Conservation (phyloP, 2,797 vertebrate species). For the Gallinago stenura region DNA sequence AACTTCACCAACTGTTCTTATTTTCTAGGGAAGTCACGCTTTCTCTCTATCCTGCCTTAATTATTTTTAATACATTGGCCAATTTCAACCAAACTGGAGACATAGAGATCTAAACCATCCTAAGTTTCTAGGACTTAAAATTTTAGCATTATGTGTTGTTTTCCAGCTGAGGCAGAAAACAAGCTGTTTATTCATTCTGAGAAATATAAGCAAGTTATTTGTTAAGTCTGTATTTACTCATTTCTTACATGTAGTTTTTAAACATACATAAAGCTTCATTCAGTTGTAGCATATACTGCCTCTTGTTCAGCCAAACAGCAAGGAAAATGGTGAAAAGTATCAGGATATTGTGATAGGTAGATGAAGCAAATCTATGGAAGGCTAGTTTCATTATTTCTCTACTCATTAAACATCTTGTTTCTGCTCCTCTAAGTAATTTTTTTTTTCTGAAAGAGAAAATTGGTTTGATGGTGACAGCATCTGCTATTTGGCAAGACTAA, state of each 20-base stretch:
- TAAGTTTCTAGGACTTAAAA: not conserved
- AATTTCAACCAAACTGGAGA: not conserved
- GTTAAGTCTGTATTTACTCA: not conserved
- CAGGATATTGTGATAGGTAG: not conserved
- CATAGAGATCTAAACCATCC: not conserved
- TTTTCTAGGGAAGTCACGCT: not conserved
- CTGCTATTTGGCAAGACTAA: conserved; percentile 16
- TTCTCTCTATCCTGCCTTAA: not conserved
- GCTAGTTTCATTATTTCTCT: not conserved
- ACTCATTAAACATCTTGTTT: conserved; percentile 16
- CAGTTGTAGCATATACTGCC: not conserved
- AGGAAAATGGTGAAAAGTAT: not conserved
- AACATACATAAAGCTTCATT: not conserved
- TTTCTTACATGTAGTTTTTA: not conserved
- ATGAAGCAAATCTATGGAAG: not conserved
- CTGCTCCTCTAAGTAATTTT: not conserved
- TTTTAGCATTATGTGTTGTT: not conserved
- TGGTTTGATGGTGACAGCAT: conserved; percentile 12
- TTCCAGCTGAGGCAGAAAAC: not conserved
- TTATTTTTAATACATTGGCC: not conserved
- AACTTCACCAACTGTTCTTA: not conserved
- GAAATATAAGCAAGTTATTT: not conserved
- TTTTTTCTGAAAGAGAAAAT: not conserved
- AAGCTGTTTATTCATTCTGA: not conserved
- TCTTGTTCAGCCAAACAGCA: not conserved